Evolutionary conservation across 1,140 invertebrate species (phyloP).

Genomic region (Orchestia grillus): DNA sequence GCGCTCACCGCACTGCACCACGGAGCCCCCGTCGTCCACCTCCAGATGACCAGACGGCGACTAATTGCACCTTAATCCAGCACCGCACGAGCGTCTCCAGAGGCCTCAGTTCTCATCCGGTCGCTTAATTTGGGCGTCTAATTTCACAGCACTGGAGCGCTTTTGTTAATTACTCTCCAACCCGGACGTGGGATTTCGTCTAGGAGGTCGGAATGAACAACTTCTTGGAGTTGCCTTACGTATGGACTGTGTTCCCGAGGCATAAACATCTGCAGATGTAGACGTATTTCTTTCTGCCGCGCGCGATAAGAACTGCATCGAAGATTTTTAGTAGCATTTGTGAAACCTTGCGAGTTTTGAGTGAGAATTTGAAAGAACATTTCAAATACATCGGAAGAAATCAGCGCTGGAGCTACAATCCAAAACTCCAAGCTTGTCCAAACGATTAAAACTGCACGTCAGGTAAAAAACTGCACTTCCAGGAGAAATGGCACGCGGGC

Average conservation of each 20-base stretch:
- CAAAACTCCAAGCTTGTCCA: not conserved
- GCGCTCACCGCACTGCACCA: too few species aligned
- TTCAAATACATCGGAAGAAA: not conserved
- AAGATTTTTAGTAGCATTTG: not conserved
- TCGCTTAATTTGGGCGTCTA: not conserved
- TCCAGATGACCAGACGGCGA: not conserved
- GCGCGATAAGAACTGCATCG: not conserved
- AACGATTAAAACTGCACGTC: not conserved
- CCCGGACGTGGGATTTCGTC: not conserved
- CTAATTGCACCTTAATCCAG: slow-evolving; percentile 44
- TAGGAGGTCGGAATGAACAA: not conserved
- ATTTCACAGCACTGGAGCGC: not conserved
- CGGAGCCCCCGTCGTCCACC: too few species aligned
- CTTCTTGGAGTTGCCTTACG: not conserved
- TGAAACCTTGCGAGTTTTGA: not conserved
- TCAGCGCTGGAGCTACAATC: not conserved
- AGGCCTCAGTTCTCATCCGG: not conserved
- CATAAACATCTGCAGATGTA: not conserved
- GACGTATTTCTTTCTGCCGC: not conserved
- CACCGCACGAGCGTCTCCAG: not conserved
- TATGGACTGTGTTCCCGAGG: not conserved
- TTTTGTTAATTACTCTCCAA: not conserved
- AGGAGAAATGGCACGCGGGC: not conserved
- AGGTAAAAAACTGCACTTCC: not conserved
- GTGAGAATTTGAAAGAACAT: not conserved